Evolutionary conservation across 2,797 vertebrate genomes (phyloP).

Genomic region (Carapus acus): DNA sequence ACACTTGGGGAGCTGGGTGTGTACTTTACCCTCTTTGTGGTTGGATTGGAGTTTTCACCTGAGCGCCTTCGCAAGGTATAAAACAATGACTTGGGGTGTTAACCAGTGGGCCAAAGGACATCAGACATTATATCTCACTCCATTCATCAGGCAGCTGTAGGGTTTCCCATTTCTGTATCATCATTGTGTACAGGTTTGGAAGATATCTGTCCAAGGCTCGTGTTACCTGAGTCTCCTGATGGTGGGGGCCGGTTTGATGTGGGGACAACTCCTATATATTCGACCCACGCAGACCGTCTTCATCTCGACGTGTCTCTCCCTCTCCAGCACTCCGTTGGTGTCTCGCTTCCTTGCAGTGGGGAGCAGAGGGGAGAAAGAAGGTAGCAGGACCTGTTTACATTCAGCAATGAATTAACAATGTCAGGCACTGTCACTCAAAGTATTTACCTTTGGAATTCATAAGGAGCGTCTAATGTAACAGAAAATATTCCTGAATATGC

Average conservation of each 20-base stretch:
- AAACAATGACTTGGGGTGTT: too few species aligned
- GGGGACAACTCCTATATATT: slow-evolving; percentile 87
- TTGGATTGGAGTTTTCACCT: slow-evolving; percentile 96
- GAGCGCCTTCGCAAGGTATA: slow-evolving; percentile 92
- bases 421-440: background rate
- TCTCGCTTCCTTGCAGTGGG: slow-evolving; percentile 91
- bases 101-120: too few species aligned
- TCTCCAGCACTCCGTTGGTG: slow-evolving; percentile 95
- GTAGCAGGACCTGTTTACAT: slow-evolving; percentile 54
- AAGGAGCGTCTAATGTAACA: too few species aligned
- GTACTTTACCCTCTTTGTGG: slow-evolving; percentile 95
- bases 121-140: too few species aligned
- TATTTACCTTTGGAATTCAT: too few species aligned
- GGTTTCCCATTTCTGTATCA: too few species aligned
- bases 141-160: background rate
- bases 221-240: slow-evolving; percentile 89
- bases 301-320: slow-evolving; percentile 91
- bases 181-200: slow-evolving; percentile 83
- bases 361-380: slow-evolving; percentile 85
- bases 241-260: slow-evolving; percentile 85
- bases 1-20: slow-evolving; percentile 94
- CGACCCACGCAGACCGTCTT: slow-evolving; percentile 90
- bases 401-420: too few species aligned
- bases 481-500: too few species aligned
- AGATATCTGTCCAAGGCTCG: slow-evolving; percentile 88